Percentiles rank a stretch among this genome's conserved stretches.
Evolutionary conservation across 2,113 vertebrate species (phyloP).

Genomic region (Pycnonotus jocosus): DNA sequence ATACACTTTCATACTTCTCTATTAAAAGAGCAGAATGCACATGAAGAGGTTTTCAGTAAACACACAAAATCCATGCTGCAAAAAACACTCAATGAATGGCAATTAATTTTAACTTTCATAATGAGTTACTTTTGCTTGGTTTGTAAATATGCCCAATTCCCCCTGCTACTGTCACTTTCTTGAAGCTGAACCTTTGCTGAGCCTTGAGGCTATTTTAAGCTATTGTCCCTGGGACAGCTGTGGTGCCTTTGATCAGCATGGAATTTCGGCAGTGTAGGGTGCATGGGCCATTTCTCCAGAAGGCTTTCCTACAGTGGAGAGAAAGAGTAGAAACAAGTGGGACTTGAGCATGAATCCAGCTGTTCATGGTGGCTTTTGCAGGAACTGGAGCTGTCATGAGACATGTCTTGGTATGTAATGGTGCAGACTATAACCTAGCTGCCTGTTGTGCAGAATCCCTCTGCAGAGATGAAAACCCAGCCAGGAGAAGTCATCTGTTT

Average conservation of each 20-base stretch:
- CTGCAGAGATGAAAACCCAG: background rate
- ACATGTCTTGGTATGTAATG: accelerated
- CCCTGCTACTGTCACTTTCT: background rate
- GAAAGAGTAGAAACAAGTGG: background rate
- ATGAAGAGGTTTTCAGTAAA: background rate
- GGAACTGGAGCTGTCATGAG: background rate
- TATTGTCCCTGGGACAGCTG: background rate
- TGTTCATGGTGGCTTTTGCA: background rate
- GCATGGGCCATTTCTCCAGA: background rate
- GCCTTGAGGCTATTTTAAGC: background rate
- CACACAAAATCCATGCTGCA: background rate
- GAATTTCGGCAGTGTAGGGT: background rate
- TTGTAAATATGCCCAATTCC: background rate
- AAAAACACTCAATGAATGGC: background rate
- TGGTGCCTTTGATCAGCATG: background rate
- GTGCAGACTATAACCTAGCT: background rate
- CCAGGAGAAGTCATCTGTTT: background rate
- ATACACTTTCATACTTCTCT: background rate
- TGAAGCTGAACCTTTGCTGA: background rate
- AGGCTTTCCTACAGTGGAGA: background rate
- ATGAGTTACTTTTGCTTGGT: background rate
- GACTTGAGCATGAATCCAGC: background rate
- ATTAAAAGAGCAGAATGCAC: background rate
- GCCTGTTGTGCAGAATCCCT: background rate
- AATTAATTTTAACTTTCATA: background rate